These are phyloP conservation scores for Drosophila saltans DNA, from an alignment of 1,140 invertebrate genomes.

Conservation along the genomic window DNA sequence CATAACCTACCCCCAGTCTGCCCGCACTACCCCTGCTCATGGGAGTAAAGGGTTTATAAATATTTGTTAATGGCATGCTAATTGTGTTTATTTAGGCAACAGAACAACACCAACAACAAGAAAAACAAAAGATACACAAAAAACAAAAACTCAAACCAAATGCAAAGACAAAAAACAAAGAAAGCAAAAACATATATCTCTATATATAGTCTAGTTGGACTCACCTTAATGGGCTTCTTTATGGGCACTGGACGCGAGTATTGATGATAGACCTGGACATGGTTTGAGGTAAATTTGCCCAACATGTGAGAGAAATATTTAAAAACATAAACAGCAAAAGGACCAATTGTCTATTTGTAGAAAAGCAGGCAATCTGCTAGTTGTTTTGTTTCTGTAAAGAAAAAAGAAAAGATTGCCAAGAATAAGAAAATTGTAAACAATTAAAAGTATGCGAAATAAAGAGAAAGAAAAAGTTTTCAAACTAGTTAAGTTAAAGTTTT, in stretches of 20 bases:
- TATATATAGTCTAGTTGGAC: conserved; percentile 10
- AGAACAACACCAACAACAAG: conserved; percentile 31
- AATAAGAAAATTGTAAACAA: conserved; percentile 1
- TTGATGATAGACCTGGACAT: conserved; percentile 82
- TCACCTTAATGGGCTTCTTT: conserved; percentile 79
- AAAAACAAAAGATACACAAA: conserved; percentile 11
- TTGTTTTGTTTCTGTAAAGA: conserved; percentile 1
- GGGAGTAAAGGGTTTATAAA: conserved; percentile 52
- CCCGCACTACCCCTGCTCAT: not conserved
- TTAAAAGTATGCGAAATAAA: not conserved
- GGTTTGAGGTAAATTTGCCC: conserved; percentile 82
- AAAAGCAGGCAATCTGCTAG: not conserved
- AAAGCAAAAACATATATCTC: not conserved
- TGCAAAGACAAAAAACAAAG: conserved; percentile 27
- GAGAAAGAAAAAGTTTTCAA: not conserved
- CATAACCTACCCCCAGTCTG: not conserved
- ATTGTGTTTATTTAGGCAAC: conserved; percentile 70
- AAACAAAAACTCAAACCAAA: conserved; percentile 19
- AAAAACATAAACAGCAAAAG: not conserved
- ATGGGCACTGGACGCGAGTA: conserved; percentile 73
- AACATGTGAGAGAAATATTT: conserved; percentile 61
- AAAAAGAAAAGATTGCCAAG: not conserved
- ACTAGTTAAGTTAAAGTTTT: not conserved
- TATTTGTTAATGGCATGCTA: conserved; percentile 70
- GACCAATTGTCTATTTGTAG: not conserved